Evolutionary conservation across 2,888 invertebrate genomes (phyloP).

Genomic region (Ganaspis brasiliensis): DNA sequence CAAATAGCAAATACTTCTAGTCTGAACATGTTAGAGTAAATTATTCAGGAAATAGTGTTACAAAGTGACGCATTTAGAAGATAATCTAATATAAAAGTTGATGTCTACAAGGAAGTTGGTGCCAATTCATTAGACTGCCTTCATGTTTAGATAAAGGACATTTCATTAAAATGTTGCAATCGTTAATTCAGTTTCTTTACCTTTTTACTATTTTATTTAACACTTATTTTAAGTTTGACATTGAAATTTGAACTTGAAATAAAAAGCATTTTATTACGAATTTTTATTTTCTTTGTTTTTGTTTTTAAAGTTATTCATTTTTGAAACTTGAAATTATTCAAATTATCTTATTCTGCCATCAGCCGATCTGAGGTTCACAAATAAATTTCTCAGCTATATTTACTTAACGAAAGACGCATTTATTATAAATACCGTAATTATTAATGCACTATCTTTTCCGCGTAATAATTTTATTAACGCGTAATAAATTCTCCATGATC

Average conservation of each 20-base stretch:
- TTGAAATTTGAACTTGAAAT: no score
- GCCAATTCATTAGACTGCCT: background rate
- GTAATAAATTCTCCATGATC: conserved; percentile 24
- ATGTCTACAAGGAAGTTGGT: background rate
- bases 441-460: conserved; percentile 8
- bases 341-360: no score
- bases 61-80: background rate
- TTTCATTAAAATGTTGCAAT: no score
- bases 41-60: background rate
- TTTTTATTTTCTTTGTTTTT: no score
- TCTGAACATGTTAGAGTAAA: background rate
- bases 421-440: conserved; percentile 3
- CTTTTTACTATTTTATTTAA: no score
- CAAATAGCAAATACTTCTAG: background rate
- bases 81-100: background rate
- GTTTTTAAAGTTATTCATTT: no score
- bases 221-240: no score
- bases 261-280: no score
- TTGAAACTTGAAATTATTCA: no score
- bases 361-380: background rate
- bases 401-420: background rate
- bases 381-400: background rate
- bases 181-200: no score
- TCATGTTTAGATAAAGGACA: background rate
- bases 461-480: conserved; percentile 20